Base-by-base conservation (phyloP, 23 tunicate genomes). In the Botrylloides violaceus region DNA sequence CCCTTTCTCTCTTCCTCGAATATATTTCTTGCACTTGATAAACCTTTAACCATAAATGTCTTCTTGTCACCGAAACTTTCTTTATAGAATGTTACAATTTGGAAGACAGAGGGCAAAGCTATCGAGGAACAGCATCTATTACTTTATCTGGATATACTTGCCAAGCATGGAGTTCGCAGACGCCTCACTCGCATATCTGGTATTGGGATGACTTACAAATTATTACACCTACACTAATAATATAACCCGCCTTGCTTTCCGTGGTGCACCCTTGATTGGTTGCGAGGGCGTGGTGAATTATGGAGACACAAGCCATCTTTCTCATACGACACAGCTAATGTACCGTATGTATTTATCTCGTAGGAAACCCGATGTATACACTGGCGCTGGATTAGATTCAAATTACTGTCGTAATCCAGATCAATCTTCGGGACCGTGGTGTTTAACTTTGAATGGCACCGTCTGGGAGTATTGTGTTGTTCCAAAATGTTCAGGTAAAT, bases 131-230 rank as follows among this genome's bases (percentile, higher is more conserved):
- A 35, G 58, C 29, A 0, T 15, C 74, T 6, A 68, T 6, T 4
- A 68, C 74, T 0, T 4, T 19, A 25, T 35, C 4, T 19, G 74
- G 74, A 12, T n/a, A n/a, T 5, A 68, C 74, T 32, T 68, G 74
- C 27, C 74, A 68, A 68, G 22, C 49, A 21, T 68, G 74, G 74
- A 27, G 28, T 22, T 68, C 74, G 37, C 74, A 68, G 28, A 37
- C 58, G 21, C 74, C 74, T 9, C 74, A 68, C 37, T 2, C 36
- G 25, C 74, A 68, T 37, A 68, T 2, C 0, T 35, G 74, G 74
- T 68, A 0, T 6, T n/a, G n/a, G n/a, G n/a, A n/a, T n/a, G n/a
- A n/a, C n/a, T n/a, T n/a, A n/a, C n/a, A n/a, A n/a, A n/a, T n/a
- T n/a, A n/a, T n/a, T n/a, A n/a, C n/a, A n/a, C n/a, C n/a, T n/a